phyloP scores from a whole-genome alignment of 2,797 vertebrate genomes.

The Schizothorax lantsangensis region DNA sequence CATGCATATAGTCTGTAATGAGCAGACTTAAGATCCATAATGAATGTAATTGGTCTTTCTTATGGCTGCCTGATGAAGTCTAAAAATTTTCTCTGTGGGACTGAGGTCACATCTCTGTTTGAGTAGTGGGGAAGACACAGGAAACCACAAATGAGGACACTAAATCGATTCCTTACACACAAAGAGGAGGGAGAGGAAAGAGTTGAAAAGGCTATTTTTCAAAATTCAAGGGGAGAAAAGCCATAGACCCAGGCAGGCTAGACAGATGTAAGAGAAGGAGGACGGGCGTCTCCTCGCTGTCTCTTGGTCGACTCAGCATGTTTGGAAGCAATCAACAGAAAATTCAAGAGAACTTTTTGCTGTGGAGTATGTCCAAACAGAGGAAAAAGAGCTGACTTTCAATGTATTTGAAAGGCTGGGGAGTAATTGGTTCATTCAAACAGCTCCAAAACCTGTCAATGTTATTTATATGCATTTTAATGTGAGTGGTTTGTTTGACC shows the following conservation, averaged over 20 bases:
- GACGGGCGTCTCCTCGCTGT: conserved; percentile 5
- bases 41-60: conserved; percentile 34
- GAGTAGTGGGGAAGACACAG: conserved; percentile 18
- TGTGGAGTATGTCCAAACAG: conserved; percentile 27
- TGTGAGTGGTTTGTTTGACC: conserved; percentile 33
- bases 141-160: conserved; percentile 36
- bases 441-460: conserved; percentile 24
- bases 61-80: conserved; percentile 27
- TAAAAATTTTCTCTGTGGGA: conserved; percentile 3
- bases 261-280: conserved; percentile 39
- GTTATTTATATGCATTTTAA: conserved; percentile 49
- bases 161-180: conserved; percentile 46
- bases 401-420: conserved; percentile 23
- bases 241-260: conserved; percentile 35
- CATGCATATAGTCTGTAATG: conserved; percentile 24
- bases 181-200: neutral
- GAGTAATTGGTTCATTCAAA: conserved; percentile 40
- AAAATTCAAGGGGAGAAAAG: conserved; percentile 43
- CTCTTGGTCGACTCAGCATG: conserved; percentile 40
- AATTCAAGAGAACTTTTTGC: conserved; percentile 16
- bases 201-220: conserved; percentile 42
- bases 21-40: conserved; percentile 28
- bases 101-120: conserved; percentile 45
- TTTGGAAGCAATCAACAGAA: conserved; percentile 41
- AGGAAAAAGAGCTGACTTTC: conserved; percentile 22